phyloP scores from a whole-genome alignment of 2,797 vertebrate species.

The Melanotaenia parkinsoni region DNA sequence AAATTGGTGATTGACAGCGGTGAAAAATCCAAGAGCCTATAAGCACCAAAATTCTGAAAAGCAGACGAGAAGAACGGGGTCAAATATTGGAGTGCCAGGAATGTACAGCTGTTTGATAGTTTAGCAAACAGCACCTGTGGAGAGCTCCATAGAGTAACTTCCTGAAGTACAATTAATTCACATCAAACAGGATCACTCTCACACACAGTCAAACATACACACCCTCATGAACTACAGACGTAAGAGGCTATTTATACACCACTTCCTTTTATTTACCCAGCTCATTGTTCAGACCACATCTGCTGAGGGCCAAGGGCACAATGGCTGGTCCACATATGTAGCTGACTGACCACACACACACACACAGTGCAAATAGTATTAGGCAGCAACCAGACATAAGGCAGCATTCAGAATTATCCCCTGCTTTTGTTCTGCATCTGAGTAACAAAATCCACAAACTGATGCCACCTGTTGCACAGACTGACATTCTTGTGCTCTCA shows the following conservation, averaged over 20 bases:
- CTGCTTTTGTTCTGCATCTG: constrained; percentile 56
- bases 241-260: constrained; percentile 82
- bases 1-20: not conserved
- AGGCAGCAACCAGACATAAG: constrained; percentile 50
- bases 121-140: constrained; percentile 52
- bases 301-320: constrained; percentile 84
- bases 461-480: constrained; percentile 73
- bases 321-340: constrained; percentile 76
- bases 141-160: constrained; percentile 55
- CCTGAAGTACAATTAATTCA: constrained; percentile 65
- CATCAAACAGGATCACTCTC: constrained; percentile 61
- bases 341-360: constrained; percentile 73
- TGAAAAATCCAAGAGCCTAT: not conserved
- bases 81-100: constrained; percentile 6
- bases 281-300: constrained; percentile 86
- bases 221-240: constrained; percentile 54
- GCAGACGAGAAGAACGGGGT: not conserved
- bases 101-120: constrained; percentile 24
- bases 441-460: constrained; percentile 55
- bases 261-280: constrained; percentile 88
- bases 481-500: constrained; percentile 48
- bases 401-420: constrained; percentile 53
- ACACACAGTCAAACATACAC: constrained; percentile 37
- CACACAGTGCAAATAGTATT: constrained; percentile 16
- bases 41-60: not conserved